phyloP scores from a whole-genome alignment of 2,888 invertebrate species.

The Nasonia oneida region DNA sequence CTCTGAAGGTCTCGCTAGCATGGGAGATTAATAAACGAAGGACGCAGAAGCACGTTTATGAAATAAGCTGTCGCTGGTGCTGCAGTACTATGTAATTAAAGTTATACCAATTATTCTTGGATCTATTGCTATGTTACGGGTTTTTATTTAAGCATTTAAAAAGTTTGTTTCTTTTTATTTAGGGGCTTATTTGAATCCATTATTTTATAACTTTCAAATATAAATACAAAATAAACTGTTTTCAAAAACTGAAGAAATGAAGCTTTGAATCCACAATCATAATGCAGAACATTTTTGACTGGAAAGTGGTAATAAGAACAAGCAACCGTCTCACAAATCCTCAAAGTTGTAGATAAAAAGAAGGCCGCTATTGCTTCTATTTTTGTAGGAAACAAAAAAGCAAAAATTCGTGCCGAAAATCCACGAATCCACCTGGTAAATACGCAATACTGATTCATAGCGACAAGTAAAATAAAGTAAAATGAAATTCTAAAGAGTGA shows the following conservation, averaged over 20 bases:
- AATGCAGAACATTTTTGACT: too few relatives aligned
- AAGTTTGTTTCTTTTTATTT: background rate
- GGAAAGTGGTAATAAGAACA: too few relatives aligned
- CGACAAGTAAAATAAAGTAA: constrained; percentile 33
- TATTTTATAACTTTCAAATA: too few relatives aligned
- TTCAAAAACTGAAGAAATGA: too few relatives aligned
- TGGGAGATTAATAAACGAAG: constrained; percentile 56
- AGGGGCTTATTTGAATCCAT: too few relatives aligned
- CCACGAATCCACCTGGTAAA: constrained; percentile 33
- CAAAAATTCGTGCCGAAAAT: constrained; percentile 35
- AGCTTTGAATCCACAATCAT: too few relatives aligned
- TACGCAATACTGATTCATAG: constrained; percentile 45
- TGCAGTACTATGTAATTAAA: constrained; percentile 39
- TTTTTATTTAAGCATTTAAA: constrained; percentile 31
- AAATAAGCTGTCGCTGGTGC: constrained; percentile 37
- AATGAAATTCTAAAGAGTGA: constrained; percentile 24
- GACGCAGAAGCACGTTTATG: constrained; percentile 36
- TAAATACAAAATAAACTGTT: too few relatives aligned
- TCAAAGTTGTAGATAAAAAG: too few relatives aligned
- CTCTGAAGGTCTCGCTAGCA: constrained; percentile 25
- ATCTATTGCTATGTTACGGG: constrained; percentile 18
- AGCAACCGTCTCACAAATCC: too few relatives aligned
- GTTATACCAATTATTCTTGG: constrained; percentile 30
- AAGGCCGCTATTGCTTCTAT: too few relatives aligned
- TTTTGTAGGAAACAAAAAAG: background rate